Conservation (phyloP, 2,888 invertebrate species). For the Tolmerus cingulatus region DNA sequence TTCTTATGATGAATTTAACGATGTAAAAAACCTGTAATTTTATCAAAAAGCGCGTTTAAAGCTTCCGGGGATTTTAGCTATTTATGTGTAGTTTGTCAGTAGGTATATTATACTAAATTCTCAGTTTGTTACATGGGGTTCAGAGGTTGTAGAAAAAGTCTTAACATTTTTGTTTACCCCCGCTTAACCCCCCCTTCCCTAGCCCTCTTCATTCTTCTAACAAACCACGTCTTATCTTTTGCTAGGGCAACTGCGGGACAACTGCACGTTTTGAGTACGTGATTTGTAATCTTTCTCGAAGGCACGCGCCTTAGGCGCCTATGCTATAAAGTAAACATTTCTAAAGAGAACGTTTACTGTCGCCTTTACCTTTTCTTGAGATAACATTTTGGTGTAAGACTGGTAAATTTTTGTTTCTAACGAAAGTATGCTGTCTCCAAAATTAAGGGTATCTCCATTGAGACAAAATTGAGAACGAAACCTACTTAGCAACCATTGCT, state of each 20-base stretch:
- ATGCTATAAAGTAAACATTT: neutral
- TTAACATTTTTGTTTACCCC: neutral
- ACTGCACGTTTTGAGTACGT: neutral
- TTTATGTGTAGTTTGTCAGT: too few relatives aligned
- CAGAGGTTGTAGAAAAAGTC: neutral
- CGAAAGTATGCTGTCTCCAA: neutral
- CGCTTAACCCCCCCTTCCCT: too few relatives aligned
- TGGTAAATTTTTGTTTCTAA: neutral
- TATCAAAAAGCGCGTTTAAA: too few relatives aligned
- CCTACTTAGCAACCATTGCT: neutral
- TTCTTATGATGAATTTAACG: too few relatives aligned
- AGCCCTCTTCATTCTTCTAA: neutral
- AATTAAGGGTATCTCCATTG: neutral
- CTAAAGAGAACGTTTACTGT: neutral
- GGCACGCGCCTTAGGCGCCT: neutral
- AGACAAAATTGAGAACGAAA: neutral
- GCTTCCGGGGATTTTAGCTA: too few relatives aligned
- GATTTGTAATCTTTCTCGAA: neutral
- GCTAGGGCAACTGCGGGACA: neutral
- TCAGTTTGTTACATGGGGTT: neutral
- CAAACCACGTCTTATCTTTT: neutral
- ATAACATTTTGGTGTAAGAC: neutral
- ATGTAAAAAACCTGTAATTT: too few relatives aligned
- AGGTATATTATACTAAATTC: too few relatives aligned
- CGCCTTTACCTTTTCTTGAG: neutral